A percentile compares a stretch with the other conserved stretches of the same genome.
These are phyloP conservation scores for Periplaneta americana DNA, from an alignment of 1,140 invertebrate genomes.

Conservation along the genomic window DNA sequence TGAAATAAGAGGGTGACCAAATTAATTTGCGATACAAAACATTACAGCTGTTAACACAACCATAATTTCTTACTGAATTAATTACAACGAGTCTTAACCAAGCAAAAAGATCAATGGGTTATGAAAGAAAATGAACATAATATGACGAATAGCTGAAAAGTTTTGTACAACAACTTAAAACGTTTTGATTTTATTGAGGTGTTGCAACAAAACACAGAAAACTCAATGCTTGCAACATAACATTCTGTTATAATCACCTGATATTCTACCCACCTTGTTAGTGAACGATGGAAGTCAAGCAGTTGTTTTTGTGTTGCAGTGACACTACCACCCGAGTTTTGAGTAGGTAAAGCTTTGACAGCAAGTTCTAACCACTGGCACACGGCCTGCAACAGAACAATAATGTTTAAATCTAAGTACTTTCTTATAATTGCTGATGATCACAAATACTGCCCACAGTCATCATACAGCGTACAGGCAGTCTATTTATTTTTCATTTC, in stretches of 20 bases:
- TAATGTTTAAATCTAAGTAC: too few species aligned
- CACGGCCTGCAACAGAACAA: conserved; percentile 49
- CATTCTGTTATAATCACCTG: too few species aligned
- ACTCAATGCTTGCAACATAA: too few species aligned
- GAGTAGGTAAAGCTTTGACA: conserved; percentile 67
- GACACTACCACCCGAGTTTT: conserved; percentile 63
- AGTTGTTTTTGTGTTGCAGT: conserved; percentile 79
- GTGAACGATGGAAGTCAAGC: conserved; percentile 72
- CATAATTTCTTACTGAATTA: too few species aligned
- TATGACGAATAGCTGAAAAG: background rate
- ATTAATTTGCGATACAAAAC: too few species aligned
- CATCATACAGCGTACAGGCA: too few species aligned
- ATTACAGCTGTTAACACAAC: too few species aligned
- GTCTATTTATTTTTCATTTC: too few species aligned
- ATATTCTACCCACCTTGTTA: conserved; percentile 45
- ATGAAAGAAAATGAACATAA: background rate
- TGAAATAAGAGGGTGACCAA: too few species aligned
- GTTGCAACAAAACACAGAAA: too few species aligned
- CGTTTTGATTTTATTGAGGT: background rate
- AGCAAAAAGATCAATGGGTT: background rate
- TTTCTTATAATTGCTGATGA: too few species aligned
- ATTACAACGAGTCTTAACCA: background rate
- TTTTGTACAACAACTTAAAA: background rate
- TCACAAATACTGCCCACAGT: too few species aligned
- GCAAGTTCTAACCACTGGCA: conserved; percentile 69